phyloP scores from a whole-genome alignment of 2,797 vertebrate genomes.

The Manis javanica region DNA sequence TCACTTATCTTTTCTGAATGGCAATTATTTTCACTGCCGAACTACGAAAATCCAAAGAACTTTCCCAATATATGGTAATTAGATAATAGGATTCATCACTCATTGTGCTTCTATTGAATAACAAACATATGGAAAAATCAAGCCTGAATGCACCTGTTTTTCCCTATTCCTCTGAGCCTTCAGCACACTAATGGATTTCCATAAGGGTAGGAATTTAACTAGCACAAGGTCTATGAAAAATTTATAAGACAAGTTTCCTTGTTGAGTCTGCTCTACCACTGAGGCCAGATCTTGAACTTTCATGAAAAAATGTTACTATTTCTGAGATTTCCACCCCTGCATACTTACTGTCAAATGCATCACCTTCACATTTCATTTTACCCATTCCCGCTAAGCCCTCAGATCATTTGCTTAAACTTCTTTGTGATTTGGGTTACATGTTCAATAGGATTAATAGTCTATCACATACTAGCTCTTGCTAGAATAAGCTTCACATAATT shows the following conservation, averaged over 20 bases:
- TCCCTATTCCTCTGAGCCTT: neutral
- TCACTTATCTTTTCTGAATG: slow-evolving; percentile 5
- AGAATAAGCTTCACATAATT: neutral
- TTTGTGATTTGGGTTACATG: neutral
- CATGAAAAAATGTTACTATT: neutral
- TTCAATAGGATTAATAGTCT: neutral
- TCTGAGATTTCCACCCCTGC: neutral
- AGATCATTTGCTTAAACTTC: neutral
- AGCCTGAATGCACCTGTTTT: slow-evolving; percentile 20
- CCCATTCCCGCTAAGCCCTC: neutral
- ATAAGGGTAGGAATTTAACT: neutral
- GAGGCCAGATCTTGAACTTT: neutral
- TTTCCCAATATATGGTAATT: neutral
- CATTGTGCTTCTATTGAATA: slow-evolving; percentile 11
- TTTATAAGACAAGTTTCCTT: neutral
- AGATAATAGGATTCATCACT: neutral
- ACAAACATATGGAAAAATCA: slow-evolving; percentile 51
- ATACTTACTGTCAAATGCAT: neutral
- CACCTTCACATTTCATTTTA: neutral
- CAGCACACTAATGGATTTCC: neutral
- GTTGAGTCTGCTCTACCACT: neutral
- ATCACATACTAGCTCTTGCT: neutral
- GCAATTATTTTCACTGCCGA: slow-evolving; percentile 25
- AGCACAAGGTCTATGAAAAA: neutral
- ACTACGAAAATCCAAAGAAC: slow-evolving; percentile 10